Conservation (phyloP, 2,797 vertebrate genomes). For the Hyperoplus immaculatus region DNA sequence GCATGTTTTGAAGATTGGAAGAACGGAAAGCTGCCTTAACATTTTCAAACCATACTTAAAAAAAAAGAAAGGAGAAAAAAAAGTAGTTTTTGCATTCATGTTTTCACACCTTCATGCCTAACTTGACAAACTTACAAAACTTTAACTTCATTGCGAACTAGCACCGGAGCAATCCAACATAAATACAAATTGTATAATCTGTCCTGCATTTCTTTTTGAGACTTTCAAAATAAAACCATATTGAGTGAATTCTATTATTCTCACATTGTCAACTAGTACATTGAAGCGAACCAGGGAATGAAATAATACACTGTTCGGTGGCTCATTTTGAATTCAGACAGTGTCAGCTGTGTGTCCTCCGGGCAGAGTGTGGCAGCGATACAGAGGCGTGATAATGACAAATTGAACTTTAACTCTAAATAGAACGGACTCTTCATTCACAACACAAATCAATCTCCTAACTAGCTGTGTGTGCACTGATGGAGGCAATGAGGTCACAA, state of each 20-base stretch:
- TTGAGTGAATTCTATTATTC: neutral
- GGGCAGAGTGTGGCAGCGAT: neutral
- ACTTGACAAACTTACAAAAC: neutral
- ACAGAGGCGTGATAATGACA: slow-evolving; percentile 37
- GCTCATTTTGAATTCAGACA: slow-evolving; percentile 39
- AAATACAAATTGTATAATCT: neutral
- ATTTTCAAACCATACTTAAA: neutral
- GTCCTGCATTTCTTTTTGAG: neutral
- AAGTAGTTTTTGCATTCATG: neutral
- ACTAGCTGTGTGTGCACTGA: slow-evolving; percentile 25
- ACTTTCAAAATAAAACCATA: neutral
- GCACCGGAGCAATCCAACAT: neutral
- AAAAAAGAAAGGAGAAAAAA: neutral
- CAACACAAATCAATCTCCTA: slow-evolving; percentile 54
- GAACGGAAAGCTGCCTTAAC: neutral
- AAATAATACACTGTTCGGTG: slow-evolving; percentile 19
- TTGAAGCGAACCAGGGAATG: neutral
- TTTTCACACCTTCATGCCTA: neutral
- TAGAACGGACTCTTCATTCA: slow-evolving; percentile 24
- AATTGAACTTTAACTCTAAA: slow-evolving; percentile 44
- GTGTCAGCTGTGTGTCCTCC: neutral
- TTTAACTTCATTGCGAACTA: neutral
- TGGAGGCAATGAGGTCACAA: slow-evolving; percentile 27
- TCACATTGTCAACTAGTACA: neutral
- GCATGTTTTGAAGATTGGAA: neutral